Evolutionary conservation across 53 echinoderm and acorn worm species (phyloP), one percentile per base, ranked within the genome.

Genomic region (Holothuria leucospilota): DNA sequence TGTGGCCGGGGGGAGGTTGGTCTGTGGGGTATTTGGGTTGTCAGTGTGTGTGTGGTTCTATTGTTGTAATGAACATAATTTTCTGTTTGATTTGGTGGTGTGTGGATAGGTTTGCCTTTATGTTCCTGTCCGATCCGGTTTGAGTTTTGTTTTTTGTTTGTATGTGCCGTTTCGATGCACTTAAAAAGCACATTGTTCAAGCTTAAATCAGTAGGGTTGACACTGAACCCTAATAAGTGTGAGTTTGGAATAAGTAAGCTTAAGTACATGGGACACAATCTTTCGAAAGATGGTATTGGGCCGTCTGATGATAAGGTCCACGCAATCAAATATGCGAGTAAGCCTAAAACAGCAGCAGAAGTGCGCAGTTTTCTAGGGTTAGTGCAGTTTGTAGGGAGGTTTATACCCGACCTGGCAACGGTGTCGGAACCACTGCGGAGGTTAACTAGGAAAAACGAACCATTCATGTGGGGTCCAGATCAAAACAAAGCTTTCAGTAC

Each of bases 231-330:
- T 2, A 73, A 87, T 9, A 87, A 93, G n/a, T 93, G 88, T 61
- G 42, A 82, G 30, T 91, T 93, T 70, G 66, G 85, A 51, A 91
- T 93, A 85, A 23, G 39, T n/a, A 40, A 85, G 71, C 28, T 91
- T n/a, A 70, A 39, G 12, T 93, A 91, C 91, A 91, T 91, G 75
- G 93, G 91, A 38, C 85, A 71, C 71, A n/a, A n/a, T n/a, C n/a
- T n/a, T n/a, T 87, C 91, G 5, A 69, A 68, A 24, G 79, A 87
- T n/a, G 93, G 93, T 30, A 84, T 90, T 49, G 53, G 77, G 20
- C 90, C 90, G 51, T 56, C 81, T 0, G 62, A 85, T 39, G 87
- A 68, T 6, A 87, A 86, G 6, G 58, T 88, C 25, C 40, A 71
- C 28, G 93, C 93, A 23, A 65, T 91, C 8, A 40, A 62, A 13